A percentile compares a stretch with the other conserved stretches of the same genome.
These are phyloP conservation scores for Sus cebifrons DNA, from an alignment of 2,797 vertebrate species.

Conservation along the genomic window DNA sequence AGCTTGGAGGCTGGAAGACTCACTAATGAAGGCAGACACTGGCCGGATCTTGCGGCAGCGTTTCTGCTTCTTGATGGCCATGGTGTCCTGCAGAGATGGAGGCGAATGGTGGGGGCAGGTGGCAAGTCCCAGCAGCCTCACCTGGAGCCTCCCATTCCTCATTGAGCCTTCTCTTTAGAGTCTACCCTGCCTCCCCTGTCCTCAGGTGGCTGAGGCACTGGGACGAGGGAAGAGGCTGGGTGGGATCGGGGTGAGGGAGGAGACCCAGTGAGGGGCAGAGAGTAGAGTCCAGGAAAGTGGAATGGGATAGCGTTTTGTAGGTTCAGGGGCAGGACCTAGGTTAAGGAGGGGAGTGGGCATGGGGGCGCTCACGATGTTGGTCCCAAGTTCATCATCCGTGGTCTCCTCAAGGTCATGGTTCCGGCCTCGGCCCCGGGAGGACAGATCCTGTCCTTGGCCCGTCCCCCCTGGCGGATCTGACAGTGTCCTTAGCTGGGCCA, in stretches of 20 bases:
- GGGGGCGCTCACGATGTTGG: conserved; percentile 93
- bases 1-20: conserved; percentile 82
- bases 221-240: background rate
- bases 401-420: conserved; percentile 92
- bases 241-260: background rate
- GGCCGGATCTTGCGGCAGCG: conserved; percentile 96
- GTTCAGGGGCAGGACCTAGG: background rate
- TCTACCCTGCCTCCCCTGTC: background rate
- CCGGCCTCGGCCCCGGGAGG: conserved; percentile 86
- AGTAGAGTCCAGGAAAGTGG: background rate
- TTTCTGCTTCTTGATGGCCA: conserved; percentile 95
- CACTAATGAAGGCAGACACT: conserved; percentile 95
- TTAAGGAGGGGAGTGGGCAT: background rate
- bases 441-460: conserved; percentile 86
- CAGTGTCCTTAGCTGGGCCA: conserved; percentile 93
- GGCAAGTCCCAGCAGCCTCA: background rate
- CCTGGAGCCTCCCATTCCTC: background rate
- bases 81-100: conserved; percentile 93
- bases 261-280: background rate
- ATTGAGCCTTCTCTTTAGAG: background rate
- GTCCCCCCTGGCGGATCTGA: conserved; percentile 89
- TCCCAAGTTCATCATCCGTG: conserved; percentile 93
- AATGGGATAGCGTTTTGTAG: background rate
- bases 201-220: background rate
- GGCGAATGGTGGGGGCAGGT: background rate